phyloP scores from a whole-genome alignment of 2,888 invertebrate genomes.

The Hemicrepidius hirtus region DNA sequence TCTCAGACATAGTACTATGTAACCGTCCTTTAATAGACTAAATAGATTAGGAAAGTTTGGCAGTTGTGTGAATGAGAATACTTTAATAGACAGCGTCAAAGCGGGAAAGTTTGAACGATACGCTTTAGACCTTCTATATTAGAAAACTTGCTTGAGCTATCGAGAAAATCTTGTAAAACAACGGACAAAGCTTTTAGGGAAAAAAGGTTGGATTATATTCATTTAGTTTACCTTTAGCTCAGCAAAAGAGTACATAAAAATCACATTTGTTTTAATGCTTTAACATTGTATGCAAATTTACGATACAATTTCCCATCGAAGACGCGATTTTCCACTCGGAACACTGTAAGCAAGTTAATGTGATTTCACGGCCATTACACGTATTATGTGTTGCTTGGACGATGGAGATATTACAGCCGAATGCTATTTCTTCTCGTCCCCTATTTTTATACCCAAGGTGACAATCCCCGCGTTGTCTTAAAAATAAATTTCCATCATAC shows the following conservation, averaged over 20 bases:
- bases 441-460: not conserved
- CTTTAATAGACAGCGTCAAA: constrained; percentile 31
- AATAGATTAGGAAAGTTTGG: constrained; percentile 39
- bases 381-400: constrained; percentile 27
- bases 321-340: constrained; percentile 40
- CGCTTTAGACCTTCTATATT: constrained; percentile 14
- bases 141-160: constrained; percentile 15
- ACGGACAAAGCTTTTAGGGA: constrained; percentile 11
- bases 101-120: constrained; percentile 23
- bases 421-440: not conserved
- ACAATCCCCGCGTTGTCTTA: not conserved
- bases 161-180: constrained; percentile 12
- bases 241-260: constrained; percentile 23
- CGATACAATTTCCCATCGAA: constrained; percentile 31
- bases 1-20: not conserved
- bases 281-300: constrained; percentile 36
- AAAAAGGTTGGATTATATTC: constrained; percentile 17
- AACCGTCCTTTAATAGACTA: constrained; percentile 15
- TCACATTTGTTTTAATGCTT: constrained; percentile 32
- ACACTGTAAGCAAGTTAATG: constrained; percentile 36
- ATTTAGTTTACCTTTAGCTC: constrained; percentile 12
- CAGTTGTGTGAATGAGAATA: constrained; percentile 23
- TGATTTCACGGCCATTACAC: constrained; percentile 40
- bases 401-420: constrained; percentile 26
- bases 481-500: no score